phyloP scores from a whole-genome alignment of 1,140 invertebrate genomes.

The Brachionus manjavacas region DNA sequence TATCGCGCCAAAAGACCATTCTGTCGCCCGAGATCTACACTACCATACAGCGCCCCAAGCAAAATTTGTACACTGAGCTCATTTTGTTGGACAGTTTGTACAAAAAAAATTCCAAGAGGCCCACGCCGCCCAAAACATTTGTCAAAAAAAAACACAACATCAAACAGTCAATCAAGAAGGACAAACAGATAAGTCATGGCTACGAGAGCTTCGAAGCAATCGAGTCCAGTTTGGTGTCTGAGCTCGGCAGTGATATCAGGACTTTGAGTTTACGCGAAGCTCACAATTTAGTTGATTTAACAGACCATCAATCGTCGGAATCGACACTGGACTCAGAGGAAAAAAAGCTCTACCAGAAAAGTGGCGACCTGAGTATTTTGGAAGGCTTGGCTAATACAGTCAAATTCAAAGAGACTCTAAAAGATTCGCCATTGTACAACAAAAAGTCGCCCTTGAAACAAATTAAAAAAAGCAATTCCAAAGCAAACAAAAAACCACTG shows the following conservation, averaged over 20 bases:
- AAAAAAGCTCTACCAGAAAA: background rate
- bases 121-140: background rate
- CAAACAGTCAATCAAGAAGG: background rate
- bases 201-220: background rate
- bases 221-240: background rate
- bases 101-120: background rate
- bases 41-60: background rate
- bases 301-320: background rate
- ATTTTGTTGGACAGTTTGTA: background rate
- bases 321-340: background rate
- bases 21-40: background rate
- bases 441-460: background rate
- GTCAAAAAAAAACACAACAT: background rate
- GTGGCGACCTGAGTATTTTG: background rate
- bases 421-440: background rate
- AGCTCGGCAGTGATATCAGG: background rate
- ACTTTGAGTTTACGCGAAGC: background rate
- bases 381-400: background rate
- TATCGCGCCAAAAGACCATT: background rate
- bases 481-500: background rate
- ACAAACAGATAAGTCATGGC: background rate
- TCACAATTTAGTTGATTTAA: background rate
- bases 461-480: background rate
- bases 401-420: background rate
- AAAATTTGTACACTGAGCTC: background rate